Base-by-base conservation (phyloP, 2,797 vertebrate genomes). In the Pogoniulus pusillus region DNA sequence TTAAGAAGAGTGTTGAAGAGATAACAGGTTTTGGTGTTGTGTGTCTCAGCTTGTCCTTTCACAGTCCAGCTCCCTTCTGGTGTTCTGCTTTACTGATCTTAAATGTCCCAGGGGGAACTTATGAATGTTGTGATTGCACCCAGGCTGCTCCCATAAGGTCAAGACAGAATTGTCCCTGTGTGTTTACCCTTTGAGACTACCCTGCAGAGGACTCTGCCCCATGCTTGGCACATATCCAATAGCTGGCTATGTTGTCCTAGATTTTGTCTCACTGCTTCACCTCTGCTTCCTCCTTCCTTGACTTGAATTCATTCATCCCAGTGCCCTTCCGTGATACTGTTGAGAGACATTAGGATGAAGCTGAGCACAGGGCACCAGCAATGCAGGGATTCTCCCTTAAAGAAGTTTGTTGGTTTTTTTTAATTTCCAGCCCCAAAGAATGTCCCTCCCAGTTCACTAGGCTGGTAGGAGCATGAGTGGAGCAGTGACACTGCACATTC, bases 401-500 rank as follows among this genome's bases (percentile, higher is more conserved):
- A 64, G 4, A 30, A 58, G 3, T 0, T 27, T 23, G 15, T 29
- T 66, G 68, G 16, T 57, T 29, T 63, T 71, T 17, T 64, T 19
- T 41, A 41, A 41, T 41, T 24, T 9, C 30, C 49, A 71, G n/a
- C 69, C 62, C 63, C n/a, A 27, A 47, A 69, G 53, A 18, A 14
- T 59, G 34, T 54, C 80, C 65, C 85, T 75, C 68, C 43, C 53
- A 32, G 32, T 10, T 71, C 83, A 20, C 39, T 39, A 55, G 34
- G 59, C 53, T 74, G 63, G 30, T 29, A 43, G 45, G 45, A 54
- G 49, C 4, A 1, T 27, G 53, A 90, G 71, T 20, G 59, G 41
- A 71, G 74, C 73, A 74, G 88, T 89, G 87, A 65, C 88, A 66
- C 35, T 83, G 68, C 81, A 82, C 59, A 35, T 82, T 83, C 54